Evolutionary conservation across 2,888 invertebrate species (phyloP), one percentile per base, ranked within the genome.

Genomic region (Chrysotoxum bicinctum): DNA sequence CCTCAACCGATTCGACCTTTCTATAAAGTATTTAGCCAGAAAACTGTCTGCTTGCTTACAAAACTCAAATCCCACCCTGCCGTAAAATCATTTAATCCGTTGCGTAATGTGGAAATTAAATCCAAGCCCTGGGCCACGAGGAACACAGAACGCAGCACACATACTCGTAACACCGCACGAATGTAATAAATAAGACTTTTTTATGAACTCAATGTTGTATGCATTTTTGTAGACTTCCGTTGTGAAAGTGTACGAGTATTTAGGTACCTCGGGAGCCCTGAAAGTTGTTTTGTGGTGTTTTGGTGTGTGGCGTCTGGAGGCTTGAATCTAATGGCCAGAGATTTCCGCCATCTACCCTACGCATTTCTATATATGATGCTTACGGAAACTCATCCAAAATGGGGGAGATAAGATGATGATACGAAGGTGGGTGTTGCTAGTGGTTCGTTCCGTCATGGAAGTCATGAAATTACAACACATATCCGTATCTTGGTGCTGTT

Each of bases 341-440:
- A 78, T 62, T 83, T 83, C 83, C 78, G 83, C 64, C 69, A 78
- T 74, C 83, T 64, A 78, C 60, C 75, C 58, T 78, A 78, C 78
- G 78, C 83, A 73, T 74, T 78, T 69, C 68, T 19, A 16, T 56
- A 19, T 45, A 50, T 14, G 23, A 26, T 37, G 26, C 52, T 45
- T 37, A 40, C 72, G 72, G 72, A 78, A 74, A 74, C 16, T 35
- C 62, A 69, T 48, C 62, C 48, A 54, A 83, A 66, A 70, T 52
- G 78, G 74, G 83, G 83, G 74, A 83, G 78, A 74, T 78, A 83
- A 83, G 69, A 37, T 23, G 26, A 16, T 32, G 23, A 64, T 12
- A 10, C n/a, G 12, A 32, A 66, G 45, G 32, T 66, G 45, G 45
- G 64, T 32, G 48, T 62, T 16, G 50, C 3, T 23, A 23, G 8